Base-by-base conservation (phyloP, 2,888 invertebrate genomes). In the Mechanitis messenoides region DNA sequence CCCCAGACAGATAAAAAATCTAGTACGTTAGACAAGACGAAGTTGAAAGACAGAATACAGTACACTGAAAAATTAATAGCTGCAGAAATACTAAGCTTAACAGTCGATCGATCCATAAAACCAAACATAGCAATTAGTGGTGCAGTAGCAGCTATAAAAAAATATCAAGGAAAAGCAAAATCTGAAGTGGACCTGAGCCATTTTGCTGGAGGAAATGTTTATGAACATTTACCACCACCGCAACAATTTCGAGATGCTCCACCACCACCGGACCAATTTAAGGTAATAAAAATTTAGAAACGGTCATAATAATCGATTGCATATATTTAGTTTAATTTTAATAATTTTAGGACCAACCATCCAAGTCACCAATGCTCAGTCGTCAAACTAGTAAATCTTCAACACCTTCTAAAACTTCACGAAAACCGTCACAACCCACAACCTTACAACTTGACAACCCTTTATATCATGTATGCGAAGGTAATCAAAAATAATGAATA, bases 231-330 rank as follows among this genome's bases (percentile, higher is more conserved):
- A 64, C 95, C 95, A 38, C 96, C 96, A 0, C 96, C 96, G 1
- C 94, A 95, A 75, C 95, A 96, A 83, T 96, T 96, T 75, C 92
- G 95, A 79, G 96, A 96, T 82, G 93, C 93, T 56, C 94, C 94
- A 31, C 93, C 95, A 50, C 95, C 95, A 7, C 95, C 94, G 0
- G 94, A 94, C 71, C 92, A 93, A 72, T 95, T 95, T 73, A 91
- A 85, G 84, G 91, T 89, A 81, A 50, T 33, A 55, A 55, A 50
- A 55, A 31, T 31, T 33, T 55, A 55, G 6, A 50, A 55, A 42
- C 54, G 20, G 45, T 2, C 28, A 50, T 28, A 50, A 50, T 7
- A 31, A 50, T 50, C 6, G 3, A 31, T 9, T n/a, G 11, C 31
- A 50, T 9, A 31, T 31, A 7, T 50, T 31, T 28, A 31, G 7